Evolutionary conservation across 2,888 invertebrate species (phyloP).

Genomic region (Amorpha juglandis): DNA sequence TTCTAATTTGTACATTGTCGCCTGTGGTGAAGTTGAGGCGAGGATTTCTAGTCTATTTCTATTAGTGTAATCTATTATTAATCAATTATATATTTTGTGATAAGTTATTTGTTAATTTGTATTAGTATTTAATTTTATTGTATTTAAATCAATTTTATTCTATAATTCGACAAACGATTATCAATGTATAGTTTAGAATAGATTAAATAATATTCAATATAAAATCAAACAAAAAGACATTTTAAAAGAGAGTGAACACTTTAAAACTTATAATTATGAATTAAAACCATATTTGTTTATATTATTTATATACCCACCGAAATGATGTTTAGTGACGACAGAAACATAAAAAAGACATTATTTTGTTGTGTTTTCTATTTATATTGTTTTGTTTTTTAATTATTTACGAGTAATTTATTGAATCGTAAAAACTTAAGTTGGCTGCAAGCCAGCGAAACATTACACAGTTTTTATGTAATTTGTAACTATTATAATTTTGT

Average conservation of each 20-base stretch:
- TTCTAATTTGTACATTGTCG: too few species aligned
- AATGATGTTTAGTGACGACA: conserved; percentile 14
- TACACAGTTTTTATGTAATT: neutral
- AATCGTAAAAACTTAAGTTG: neutral
- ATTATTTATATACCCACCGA: conserved; percentile 44
- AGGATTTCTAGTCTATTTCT: too few species aligned
- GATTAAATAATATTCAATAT: too few species aligned
- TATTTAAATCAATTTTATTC: too few species aligned
- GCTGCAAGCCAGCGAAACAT: neutral
- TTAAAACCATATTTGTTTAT: neutral
- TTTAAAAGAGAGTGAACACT: neutral
- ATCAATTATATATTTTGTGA: too few species aligned
- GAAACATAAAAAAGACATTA: conserved; percentile 30
- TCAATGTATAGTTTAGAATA: too few species aligned
- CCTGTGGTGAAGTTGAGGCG: too few species aligned
- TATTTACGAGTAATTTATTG: neutral
- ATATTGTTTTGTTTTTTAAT: conserved; percentile 8
- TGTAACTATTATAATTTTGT: too few species aligned
- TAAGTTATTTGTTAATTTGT: too few species aligned
- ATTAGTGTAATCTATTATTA: too few species aligned
- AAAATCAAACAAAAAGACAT: neutral
- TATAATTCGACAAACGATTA: too few species aligned
- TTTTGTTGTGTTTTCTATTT: conserved; percentile 32
- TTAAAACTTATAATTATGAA: neutral
- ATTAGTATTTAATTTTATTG: too few species aligned